Conservation (phyloP, 2,888 invertebrate species). For the Linnaemya vulpina region DNA sequence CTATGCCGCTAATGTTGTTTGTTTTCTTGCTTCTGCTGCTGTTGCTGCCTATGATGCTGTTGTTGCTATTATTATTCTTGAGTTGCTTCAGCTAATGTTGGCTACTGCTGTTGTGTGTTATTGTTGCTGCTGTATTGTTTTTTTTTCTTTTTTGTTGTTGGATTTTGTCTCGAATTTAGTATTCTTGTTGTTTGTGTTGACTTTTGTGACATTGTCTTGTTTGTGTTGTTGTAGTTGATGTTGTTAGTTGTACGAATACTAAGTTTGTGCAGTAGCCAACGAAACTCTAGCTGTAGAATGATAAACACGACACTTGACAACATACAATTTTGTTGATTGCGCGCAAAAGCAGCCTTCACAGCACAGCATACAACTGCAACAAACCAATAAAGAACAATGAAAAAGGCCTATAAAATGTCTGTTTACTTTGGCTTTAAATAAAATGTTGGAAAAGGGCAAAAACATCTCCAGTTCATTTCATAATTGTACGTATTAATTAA, state of each 20-base stretch:
- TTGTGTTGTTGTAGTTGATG: constrained; percentile 43
- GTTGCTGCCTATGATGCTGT: constrained; percentile 27
- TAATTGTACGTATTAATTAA: constrained; percentile 64
- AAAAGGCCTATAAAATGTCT: constrained; percentile 24
- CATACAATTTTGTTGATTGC: constrained; percentile 67
- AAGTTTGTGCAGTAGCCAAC: constrained; percentile 65
- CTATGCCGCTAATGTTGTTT: constrained; percentile 68
- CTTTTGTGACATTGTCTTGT: constrained; percentile 73
- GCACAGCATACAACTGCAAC: constrained; percentile 48
- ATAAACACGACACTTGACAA: constrained; percentile 73
- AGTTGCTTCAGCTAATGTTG: constrained; percentile 43
- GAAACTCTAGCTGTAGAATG: constrained; percentile 65
- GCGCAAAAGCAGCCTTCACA: constrained; percentile 27
- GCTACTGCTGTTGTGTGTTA: constrained; percentile 38
- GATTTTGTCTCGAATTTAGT: constrained; percentile 45
- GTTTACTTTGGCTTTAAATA: constrained; percentile 29
- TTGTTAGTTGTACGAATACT: constrained; percentile 56
- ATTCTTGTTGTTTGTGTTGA: constrained; percentile 73
- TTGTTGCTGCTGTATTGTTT: constrained; percentile 21
- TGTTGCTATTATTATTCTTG: constrained; percentile 6
- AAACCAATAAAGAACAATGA: constrained; percentile 20
- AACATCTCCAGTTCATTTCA: constrained; percentile 55
- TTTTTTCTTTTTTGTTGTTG: constrained; percentile 20
- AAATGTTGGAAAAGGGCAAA: constrained; percentile 19
- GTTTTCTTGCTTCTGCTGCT: constrained; percentile 56